A percentile compares a stretch with the other conserved stretches of the same genome.
These are phyloP conservation scores for Polydrusus tereticollis DNA, from an alignment of 2,888 invertebrate genomes.

Conservation along the genomic window DNA sequence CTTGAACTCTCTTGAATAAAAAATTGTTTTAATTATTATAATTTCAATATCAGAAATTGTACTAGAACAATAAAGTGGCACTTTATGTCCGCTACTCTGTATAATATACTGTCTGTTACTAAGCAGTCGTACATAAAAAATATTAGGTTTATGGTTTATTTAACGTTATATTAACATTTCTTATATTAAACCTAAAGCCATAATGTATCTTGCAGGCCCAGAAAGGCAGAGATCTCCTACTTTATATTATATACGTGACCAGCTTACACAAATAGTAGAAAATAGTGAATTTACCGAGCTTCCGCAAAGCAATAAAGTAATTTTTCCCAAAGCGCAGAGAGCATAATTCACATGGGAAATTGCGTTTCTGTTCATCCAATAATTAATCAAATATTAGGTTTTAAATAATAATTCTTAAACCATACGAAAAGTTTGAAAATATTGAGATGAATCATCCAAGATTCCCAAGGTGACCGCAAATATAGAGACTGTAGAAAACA, in stretches of 20 bases:
- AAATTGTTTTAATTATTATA: too few relatives aligned
- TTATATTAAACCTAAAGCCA: not conserved
- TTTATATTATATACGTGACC: conserved; percentile 31
- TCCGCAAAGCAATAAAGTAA: conserved; percentile 13
- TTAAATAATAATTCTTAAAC: not conserved
- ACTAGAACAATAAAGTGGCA: too few relatives aligned
- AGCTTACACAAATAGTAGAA: conserved; percentile 28
- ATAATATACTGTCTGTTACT: too few relatives aligned
- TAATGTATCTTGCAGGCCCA: conserved; percentile 22
- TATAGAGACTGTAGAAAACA: too few relatives aligned
- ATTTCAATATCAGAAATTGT: too few relatives aligned
- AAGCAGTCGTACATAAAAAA: too few relatives aligned
- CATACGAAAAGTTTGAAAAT: too few relatives aligned
- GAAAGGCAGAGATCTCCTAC: conserved; percentile 24
- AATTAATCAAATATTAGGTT: not conserved
- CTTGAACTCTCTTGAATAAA: too few relatives aligned
- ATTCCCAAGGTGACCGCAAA: too few relatives aligned
- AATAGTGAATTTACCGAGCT: conserved; percentile 31
- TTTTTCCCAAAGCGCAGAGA: conserved; percentile 16
- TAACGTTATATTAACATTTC: not conserved
- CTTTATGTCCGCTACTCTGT: too few relatives aligned
- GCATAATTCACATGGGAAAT: not conserved
- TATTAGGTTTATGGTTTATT: not conserved
- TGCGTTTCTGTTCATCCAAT: not conserved
- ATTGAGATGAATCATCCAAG: too few relatives aligned